Base-by-base conservation (phyloP, 2,888 invertebrate genomes). In the Ditylenchus weischeri region DNA sequence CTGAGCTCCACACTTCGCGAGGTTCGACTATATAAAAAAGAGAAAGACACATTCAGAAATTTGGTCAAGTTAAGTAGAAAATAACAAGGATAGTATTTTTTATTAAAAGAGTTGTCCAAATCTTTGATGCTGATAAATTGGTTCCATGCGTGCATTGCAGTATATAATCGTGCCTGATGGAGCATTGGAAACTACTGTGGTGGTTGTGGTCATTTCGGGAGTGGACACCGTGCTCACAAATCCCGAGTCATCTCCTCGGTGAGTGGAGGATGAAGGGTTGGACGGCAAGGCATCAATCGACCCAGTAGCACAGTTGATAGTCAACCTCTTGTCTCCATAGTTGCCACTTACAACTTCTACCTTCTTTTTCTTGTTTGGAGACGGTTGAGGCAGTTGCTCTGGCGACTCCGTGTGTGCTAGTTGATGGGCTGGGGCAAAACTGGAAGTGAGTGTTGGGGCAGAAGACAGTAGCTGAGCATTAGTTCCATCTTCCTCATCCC, bases 221-320 rank as follows among this genome's bases (percentile, higher is more conserved):
- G 54, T 54, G 23, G 54, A 54, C 5, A 54, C 54, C 4, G n/a
- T 54, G 21, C 23, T 23, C 23, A 23, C 29, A 18, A 54, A 54
- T 54, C 54, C 54, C 11, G 54, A 54, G 29, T 54, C 54, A 54
- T 54, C 54, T 21, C 54, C 54, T 21, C 54, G 21, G n/a, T 54
- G 54, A 8, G 54, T 54, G 15, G 43, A 43, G 43, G 43, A 43
- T 4, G 54, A 21, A 43, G 43, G 43, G 43, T 43, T 43, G 43
- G 13, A 43, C 43, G 43, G 43, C 43, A 43, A 15, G 15, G 43
- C 43, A 15, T 43, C 43, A 43, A 43, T 43, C 5, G 43, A 43
- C 13, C 43, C 43, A 43, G 43, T 8, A 13, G 43, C 43, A 43
- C 54, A 21, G 29, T 54, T 54, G 54, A 23, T 54, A 15, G 54